phyloP scores from a whole-genome alignment of 2,888 invertebrate species.

The Drosophila sordidula region DNA sequence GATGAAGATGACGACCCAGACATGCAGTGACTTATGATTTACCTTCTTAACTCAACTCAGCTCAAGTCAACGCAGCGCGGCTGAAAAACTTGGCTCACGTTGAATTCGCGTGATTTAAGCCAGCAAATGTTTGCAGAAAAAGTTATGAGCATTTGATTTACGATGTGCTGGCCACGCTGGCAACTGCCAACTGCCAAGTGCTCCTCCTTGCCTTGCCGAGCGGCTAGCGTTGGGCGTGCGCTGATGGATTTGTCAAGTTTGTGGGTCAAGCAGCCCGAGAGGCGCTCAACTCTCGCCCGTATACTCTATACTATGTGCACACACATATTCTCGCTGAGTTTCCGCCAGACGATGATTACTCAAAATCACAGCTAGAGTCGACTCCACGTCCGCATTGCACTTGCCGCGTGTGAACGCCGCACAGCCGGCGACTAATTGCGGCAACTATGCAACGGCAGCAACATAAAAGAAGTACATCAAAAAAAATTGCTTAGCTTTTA shows the following conservation, averaged over 20 bases:
- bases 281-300: constrained; percentile 13
- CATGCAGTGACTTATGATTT: constrained; percentile 80
- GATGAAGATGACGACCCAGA: constrained; percentile 80
- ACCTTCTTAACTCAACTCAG: constrained; percentile 59
- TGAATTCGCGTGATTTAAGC: constrained; percentile 68
- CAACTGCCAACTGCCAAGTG: constrained; percentile 15
- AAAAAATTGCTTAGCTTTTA: too few species aligned
- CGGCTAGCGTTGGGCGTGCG: constrained; percentile 45
- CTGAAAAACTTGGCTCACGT: constrained; percentile 27
- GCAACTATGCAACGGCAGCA: constrained; percentile 35
- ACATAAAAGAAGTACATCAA: not conserved
- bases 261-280: constrained; percentile 66
- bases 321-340: constrained; percentile 51
- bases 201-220: constrained; percentile 1
- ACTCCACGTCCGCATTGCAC: constrained; percentile 37
- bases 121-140: constrained; percentile 57
- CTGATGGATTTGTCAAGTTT: constrained; percentile 80
- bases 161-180: constrained; percentile 62
- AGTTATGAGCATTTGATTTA: constrained; percentile 79
- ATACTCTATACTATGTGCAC: not conserved
- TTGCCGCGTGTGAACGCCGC: constrained; percentile 57
- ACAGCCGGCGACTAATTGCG: constrained; percentile 71
- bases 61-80: constrained; percentile 24
- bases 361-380: constrained; percentile 71
- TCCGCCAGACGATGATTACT: constrained; percentile 77